phyloP scores from a whole-genome alignment of 2,888 invertebrate genomes.

The Chalcis sispes region DNA sequence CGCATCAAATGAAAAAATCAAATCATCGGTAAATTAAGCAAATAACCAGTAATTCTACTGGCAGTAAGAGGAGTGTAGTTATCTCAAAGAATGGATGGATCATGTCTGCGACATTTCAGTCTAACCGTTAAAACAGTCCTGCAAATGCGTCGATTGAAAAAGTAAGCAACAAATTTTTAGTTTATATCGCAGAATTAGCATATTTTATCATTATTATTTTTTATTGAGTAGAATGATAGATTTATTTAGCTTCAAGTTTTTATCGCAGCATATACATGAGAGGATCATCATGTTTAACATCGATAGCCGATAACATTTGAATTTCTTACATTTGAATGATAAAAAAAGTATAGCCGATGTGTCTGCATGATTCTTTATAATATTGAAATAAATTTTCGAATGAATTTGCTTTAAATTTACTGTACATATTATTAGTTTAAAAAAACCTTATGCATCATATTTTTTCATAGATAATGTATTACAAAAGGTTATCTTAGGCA shows the following conservation, averaged over 20 bases:
- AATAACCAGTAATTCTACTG: slow-evolving; percentile 15
- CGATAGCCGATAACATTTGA: neutral
- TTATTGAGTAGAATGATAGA: too few relatives aligned
- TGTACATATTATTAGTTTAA: slow-evolving; percentile 5
- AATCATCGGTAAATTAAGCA: neutral
- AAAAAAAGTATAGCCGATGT: neutral
- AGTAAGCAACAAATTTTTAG: slow-evolving; percentile 64
- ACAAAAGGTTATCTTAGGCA: slow-evolving; percentile 48
- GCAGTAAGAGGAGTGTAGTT: slow-evolving; percentile 14
- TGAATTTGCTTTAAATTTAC: slow-evolving; percentile 5
- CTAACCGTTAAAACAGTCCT: slow-evolving; percentile 70
- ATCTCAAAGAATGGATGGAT: slow-evolving; percentile 67
- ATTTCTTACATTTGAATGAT: neutral
- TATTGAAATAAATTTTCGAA: neutral
- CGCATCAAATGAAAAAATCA: neutral
- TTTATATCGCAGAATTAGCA: neutral
- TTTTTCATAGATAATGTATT: slow-evolving; percentile 39
- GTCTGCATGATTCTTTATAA: neutral
- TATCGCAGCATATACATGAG: too few relatives aligned
- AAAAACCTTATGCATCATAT: slow-evolving; percentile 17
- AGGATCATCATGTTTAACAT: neutral
- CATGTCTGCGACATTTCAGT: slow-evolving; percentile 69
- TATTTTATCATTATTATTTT: neutral
- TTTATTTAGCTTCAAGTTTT: too few relatives aligned
- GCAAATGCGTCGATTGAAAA: slow-evolving; percentile 71